Evolutionary conservation across 1,140 invertebrate species (phyloP).

Genomic region (Trichogramma pretiosum): DNA sequence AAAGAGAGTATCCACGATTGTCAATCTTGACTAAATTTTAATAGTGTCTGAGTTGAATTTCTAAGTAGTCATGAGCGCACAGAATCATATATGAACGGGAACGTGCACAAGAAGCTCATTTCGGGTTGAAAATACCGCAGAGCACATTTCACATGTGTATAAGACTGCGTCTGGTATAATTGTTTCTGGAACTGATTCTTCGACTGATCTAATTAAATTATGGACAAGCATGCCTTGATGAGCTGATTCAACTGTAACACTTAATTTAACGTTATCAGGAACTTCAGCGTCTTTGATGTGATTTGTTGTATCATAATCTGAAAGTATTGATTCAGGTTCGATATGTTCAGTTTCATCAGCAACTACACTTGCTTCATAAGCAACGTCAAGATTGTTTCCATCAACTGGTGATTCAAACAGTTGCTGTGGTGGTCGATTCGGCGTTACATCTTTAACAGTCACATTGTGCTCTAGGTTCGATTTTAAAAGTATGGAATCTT

Average conservation of each 20-base stretch:
- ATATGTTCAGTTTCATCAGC: slow-evolving; percentile 16
- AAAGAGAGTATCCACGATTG: no score
- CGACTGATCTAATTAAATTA: slow-evolving; percentile 30
- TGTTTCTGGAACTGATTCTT: slow-evolving; percentile 40
- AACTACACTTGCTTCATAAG: slow-evolving; percentile 34
- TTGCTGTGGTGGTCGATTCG: slow-evolving; percentile 11
- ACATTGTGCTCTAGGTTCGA: slow-evolving; percentile 26
- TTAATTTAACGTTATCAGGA: slow-evolving; percentile 28
- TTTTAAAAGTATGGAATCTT: slow-evolving; percentile 14
- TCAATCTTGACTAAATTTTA: no score
- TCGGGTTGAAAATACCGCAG: slow-evolving; percentile 61
- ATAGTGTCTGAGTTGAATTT: no score
- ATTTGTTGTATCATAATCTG: slow-evolving; percentile 29
- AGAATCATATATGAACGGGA: slow-evolving; percentile 68
- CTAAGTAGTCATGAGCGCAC: slow-evolving; percentile 9
- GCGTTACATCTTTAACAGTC: no score
- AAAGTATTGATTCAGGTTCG: slow-evolving; percentile 34
- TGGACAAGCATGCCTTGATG: slow-evolving; percentile 29
- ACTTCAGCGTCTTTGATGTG: slow-evolving; percentile 22
- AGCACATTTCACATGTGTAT: slow-evolving; percentile 71
- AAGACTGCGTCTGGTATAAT: slow-evolving; percentile 47
- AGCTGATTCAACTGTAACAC: slow-evolving; percentile 33
- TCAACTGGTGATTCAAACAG: slow-evolving; percentile 29
- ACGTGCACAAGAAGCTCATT: slow-evolving; percentile 66
- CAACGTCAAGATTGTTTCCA: slow-evolving; percentile 34